Conservation (phyloP, 2,113 vertebrate species). For the Australoheros scitulus region DNA sequence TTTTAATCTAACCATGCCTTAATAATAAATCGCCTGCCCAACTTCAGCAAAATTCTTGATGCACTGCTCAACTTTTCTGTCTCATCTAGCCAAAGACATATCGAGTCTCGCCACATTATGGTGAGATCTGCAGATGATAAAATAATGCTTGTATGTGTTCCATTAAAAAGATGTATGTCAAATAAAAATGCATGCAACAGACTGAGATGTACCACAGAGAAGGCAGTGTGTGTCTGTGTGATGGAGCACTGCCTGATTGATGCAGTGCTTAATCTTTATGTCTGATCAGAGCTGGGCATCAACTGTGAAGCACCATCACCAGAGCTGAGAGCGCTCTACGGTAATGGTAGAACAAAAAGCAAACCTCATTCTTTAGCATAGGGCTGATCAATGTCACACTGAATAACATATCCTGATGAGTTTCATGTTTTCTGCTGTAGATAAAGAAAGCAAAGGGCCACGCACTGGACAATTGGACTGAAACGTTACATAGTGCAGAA, state of each 20-base stretch:
- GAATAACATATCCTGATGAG: background rate
- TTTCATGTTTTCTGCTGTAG: background rate
- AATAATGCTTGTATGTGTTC: background rate
- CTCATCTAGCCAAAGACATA: background rate
- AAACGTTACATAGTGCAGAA: background rate
- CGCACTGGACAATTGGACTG: background rate
- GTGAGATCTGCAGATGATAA: background rate
- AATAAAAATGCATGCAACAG: conserved; percentile 10
- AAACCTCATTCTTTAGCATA: background rate
- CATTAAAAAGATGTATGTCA: conserved; percentile 24
- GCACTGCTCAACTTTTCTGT: background rate
- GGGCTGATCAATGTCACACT: background rate
- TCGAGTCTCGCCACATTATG: background rate
- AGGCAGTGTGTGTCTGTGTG: conserved; percentile 13
- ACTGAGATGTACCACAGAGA: conserved; percentile 3
- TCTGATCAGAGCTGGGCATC: conserved; percentile 32
- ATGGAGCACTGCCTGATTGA: conserved; percentile 50
- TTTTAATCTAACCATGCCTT: background rate
- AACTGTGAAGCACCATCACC: conserved; percentile 36
- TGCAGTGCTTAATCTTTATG: conserved; percentile 36
- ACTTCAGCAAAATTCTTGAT: background rate
- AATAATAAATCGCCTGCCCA: conserved; percentile 2
- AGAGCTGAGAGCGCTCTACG: background rate
- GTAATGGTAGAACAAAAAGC: conserved; percentile 20
- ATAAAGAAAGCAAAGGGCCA: background rate